Percentiles rank a stretch among this genome's conserved stretches.
Evolutionary conservation across 2,888 invertebrate species (phyloP).

Genomic region (Chelonus formosanus): DNA sequence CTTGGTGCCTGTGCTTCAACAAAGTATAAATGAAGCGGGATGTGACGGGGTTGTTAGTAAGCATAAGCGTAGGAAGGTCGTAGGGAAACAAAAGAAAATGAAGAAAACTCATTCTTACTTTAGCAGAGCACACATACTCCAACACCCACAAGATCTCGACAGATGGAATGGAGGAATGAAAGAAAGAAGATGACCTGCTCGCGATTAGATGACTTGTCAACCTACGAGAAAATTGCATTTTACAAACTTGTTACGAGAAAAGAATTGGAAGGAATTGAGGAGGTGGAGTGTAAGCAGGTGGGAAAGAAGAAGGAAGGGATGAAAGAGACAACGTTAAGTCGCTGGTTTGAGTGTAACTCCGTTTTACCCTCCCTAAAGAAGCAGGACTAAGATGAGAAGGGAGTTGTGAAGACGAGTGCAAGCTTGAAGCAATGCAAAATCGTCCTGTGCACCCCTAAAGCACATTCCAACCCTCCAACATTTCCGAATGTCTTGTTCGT

Average conservation of each 20-base stretch:
- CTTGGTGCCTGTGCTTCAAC: too few species aligned
- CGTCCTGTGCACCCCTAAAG: conserved; percentile 34
- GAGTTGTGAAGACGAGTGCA: conserved; percentile 24
- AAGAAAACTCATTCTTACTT: too few species aligned
- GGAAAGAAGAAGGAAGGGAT: conserved; percentile 35
- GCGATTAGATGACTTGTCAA: conserved; percentile 70
- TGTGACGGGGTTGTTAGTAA: too few species aligned
- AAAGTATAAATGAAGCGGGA: too few species aligned
- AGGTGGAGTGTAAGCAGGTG: conserved; percentile 48
- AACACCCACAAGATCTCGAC: conserved; percentile 8
- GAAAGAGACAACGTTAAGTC: too few species aligned
- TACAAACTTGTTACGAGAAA: conserved; percentile 69
- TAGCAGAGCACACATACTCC: not conserved
- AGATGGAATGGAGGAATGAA: conserved; percentile 54
- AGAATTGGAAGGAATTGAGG: conserved; percentile 69
- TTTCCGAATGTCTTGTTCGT: conserved; percentile 36
- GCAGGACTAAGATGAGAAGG: conserved; percentile 29
- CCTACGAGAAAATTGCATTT: conserved; percentile 70
- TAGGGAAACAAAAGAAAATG: too few species aligned
- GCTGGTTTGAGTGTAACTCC: too few species aligned
- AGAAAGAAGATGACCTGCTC: conserved; percentile 52
- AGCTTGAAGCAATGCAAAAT: conserved; percentile 55
- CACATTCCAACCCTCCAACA: conserved; percentile 25
- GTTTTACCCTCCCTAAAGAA: conserved; percentile 2
- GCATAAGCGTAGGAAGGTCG: too few species aligned